Evolutionary conservation across 2,113 vertebrate genomes (phyloP).

Genomic region (Mugil cephalus): DNA sequence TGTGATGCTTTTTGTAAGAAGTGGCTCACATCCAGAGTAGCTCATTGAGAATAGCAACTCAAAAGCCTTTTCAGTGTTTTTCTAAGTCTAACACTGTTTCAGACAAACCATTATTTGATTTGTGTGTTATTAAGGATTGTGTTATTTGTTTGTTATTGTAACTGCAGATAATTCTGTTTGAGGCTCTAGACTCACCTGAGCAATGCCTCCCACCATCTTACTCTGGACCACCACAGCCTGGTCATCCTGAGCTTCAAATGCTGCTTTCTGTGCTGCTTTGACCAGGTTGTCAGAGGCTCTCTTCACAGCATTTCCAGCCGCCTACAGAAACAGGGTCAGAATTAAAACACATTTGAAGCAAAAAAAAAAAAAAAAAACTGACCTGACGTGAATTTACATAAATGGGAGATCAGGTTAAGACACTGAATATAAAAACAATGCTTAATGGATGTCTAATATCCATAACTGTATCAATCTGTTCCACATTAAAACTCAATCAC

Average conservation of each 20-base stretch:
- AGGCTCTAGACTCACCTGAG: conserved; percentile 88
- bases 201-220: conserved; percentile 97
- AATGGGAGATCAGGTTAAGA: background rate
- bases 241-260: conserved; percentile 94
- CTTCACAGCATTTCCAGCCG: conserved; percentile 95
- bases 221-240: conserved; percentile 97
- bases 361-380: background rate
- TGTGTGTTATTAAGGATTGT: no score
- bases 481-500: background rate
- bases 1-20: no score
- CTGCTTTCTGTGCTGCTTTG: conserved; percentile 97
- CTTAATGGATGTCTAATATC: background rate
- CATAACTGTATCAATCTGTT: background rate
- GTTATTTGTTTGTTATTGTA: no score
- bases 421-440: background rate
- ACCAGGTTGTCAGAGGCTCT: conserved; percentile 96
- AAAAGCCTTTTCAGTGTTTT: no score
- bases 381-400: no score
- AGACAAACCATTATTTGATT: no score
- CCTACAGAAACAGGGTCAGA: conserved; percentile 76
- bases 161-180: background rate
- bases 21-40: no score
- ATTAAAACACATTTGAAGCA: background rate
- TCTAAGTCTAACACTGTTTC: no score
- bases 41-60: no score